Base-by-base conservation (phyloP, 1,140 invertebrate species). In the Drosophila pandora region DNA sequence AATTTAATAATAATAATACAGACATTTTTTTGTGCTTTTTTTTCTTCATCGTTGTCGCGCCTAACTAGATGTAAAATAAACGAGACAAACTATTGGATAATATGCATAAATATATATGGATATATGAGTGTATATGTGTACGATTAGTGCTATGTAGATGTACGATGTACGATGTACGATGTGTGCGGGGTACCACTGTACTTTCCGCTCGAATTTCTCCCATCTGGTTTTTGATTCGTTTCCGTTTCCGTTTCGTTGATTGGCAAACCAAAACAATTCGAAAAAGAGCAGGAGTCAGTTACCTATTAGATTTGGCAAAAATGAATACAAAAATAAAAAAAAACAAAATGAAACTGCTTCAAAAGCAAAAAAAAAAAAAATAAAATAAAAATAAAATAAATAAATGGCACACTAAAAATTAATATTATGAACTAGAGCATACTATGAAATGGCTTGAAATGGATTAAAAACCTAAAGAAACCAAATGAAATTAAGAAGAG, bases 261-360 rank as follows among this genome's bases (percentile, higher is more conserved):
- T 89, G 81, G 81, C 78, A 90, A 85, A 73, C 71, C 68, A 90
- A 69, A 73, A 79, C 81, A 70, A 87, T 85, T 87, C 72, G 78
- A 81, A 72, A 90, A 81, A 76, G 90, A 91, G 90, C 90, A 91
- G 90, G 90, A 91, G 90, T 91, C 90, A 91, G 90, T 91, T 91
- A 91, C 90, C 90, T 91, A 91, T 91, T 91, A 91, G 85, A 90
- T 79, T 88, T 84, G 79, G 79, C 79, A 87, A 70, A 39, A 67
- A 48, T 32, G 72, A 71, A 59, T 37, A 41, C 43, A 64, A 75
- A 72, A 58, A 39, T 25, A 56, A 59, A 56, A 50, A 55, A 69
- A 60, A 28, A 7, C 54, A 13, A 62, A 63, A 50, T 56, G 43
- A 80, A 80, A 84, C 76, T 83, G 77, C 81, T 80, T 90, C 83